These are phyloP conservation scores for Drosophila kohkoa DNA, from an alignment of 1,140 invertebrate genomes.

Conservation along the genomic window DNA sequence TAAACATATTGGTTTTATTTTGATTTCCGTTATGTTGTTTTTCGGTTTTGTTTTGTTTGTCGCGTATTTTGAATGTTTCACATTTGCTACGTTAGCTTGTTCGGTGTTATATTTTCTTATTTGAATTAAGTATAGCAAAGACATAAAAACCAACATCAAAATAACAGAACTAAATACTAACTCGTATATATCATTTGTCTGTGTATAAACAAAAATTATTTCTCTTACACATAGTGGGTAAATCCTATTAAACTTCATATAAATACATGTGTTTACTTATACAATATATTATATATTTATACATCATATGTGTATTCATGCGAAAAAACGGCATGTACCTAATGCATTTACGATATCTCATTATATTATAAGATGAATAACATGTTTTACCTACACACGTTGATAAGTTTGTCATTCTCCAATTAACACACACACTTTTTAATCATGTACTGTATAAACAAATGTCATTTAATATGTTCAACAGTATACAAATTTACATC, in stretches of 20 bases:
- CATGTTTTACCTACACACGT: constrained; percentile 24
- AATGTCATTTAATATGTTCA: constrained; percentile 9
- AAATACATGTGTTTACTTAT: constrained; percentile 14
- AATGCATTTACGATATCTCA: constrained; percentile 31
- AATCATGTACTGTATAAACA: constrained; percentile 19
- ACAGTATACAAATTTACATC: constrained; percentile 28
- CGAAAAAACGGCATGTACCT: constrained; percentile 19
- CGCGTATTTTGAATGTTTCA: constrained; percentile 25
- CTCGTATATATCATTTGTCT: constrained; percentile 25
- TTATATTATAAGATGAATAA: constrained; percentile 16
- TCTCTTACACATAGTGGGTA: constrained; percentile 15
- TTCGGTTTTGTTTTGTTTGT: constrained; percentile 23
- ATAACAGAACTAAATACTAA: constrained; percentile 20
- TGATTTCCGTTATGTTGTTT: constrained; percentile 19
- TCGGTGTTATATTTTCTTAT: constrained; percentile 14
- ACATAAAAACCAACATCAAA: neutral
- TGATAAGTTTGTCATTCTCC: constrained; percentile 21
- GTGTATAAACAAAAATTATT: constrained; percentile 18
- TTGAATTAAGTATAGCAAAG: neutral
- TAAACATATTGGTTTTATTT: constrained; percentile 50
- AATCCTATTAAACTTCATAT: constrained; percentile 17
- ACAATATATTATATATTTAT: constrained; percentile 21
- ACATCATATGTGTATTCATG: constrained; percentile 17
- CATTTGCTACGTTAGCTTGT: neutral
- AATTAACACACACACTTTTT: constrained; percentile 15